These are phyloP conservation scores for Cremastinae sp. DNA, from an alignment of 2,888 invertebrate genomes.

Conservation along the genomic window DNA sequence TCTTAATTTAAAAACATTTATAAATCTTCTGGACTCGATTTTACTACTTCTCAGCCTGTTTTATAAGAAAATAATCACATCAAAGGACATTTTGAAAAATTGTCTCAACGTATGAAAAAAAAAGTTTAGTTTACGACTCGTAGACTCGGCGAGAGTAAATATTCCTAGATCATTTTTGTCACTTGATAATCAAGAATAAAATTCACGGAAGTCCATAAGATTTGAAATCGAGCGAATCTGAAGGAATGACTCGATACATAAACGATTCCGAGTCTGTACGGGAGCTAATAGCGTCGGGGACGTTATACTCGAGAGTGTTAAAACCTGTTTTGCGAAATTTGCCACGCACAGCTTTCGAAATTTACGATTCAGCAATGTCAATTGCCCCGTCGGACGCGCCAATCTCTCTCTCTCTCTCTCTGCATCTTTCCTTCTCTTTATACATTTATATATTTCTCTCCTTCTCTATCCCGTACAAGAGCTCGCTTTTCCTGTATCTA, in stretches of 20 bases:
- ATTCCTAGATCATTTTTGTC: too few relatives aligned
- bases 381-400: constrained; percentile 23
- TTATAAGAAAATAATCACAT: too few relatives aligned
- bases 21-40: too few relatives aligned
- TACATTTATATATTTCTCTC: too few relatives aligned
- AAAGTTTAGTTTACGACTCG: too few relatives aligned
- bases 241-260: constrained; percentile 1
- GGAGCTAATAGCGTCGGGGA: neutral
- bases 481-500: constrained; percentile 20
- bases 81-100: too few relatives aligned
- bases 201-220: constrained; percentile 1
- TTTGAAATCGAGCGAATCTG: constrained; percentile 9
- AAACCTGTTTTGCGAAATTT: constrained; percentile 42
- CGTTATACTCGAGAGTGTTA: neutral
- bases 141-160: too few relatives aligned
- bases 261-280: neutral
- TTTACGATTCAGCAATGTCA: constrained; percentile 48
- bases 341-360: constrained; percentile 46
- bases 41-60: too few relatives aligned
- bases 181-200: too few relatives aligned
- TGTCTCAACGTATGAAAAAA: too few relatives aligned
- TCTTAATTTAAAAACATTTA: too few relatives aligned
- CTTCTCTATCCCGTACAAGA: too few relatives aligned
- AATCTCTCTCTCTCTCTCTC: neutral
- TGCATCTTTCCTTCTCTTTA: neutral